These are phyloP conservation scores for Ommatoiulus sabulosus DNA, from an alignment of 2,888 invertebrate species.

Conservation along the genomic window DNA sequence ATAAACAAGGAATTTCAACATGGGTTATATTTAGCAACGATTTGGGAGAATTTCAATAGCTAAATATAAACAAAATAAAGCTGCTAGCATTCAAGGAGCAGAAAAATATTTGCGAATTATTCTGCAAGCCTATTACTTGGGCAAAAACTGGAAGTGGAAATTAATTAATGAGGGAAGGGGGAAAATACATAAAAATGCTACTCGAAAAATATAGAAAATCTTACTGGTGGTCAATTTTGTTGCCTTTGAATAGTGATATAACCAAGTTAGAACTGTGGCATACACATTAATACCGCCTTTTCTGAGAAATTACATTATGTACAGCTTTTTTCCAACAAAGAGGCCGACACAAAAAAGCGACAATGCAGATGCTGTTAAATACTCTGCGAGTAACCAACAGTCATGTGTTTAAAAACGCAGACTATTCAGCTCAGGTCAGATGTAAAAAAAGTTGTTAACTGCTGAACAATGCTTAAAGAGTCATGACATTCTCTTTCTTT, in stretches of 20 bases:
- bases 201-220: too few relatives aligned
- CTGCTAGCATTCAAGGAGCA: neutral
- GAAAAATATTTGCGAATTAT: neutral
- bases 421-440: neutral
- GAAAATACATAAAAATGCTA: too few relatives aligned
- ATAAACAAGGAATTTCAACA: slow-evolving; percentile 29
- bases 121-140: neutral
- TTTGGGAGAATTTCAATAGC: slow-evolving; percentile 24
- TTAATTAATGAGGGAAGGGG: neutral
- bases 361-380: neutral
- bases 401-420: neutral
- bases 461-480: neutral
- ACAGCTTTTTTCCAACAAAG: neutral
- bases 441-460: neutral
- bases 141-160: too few relatives aligned
- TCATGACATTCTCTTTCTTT: neutral
- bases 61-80: slow-evolving; percentile 12
- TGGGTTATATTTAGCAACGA: neutral
- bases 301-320: too few relatives aligned
- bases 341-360: neutral
- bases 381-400: neutral
- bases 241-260: too few relatives aligned
- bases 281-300: too few relatives aligned
- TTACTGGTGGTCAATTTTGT: too few relatives aligned
- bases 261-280: too few relatives aligned